These are phyloP conservation scores for Cyrtonyx montezumae DNA, from an alignment of 2,113 vertebrate species.

Conservation along the genomic window DNA sequence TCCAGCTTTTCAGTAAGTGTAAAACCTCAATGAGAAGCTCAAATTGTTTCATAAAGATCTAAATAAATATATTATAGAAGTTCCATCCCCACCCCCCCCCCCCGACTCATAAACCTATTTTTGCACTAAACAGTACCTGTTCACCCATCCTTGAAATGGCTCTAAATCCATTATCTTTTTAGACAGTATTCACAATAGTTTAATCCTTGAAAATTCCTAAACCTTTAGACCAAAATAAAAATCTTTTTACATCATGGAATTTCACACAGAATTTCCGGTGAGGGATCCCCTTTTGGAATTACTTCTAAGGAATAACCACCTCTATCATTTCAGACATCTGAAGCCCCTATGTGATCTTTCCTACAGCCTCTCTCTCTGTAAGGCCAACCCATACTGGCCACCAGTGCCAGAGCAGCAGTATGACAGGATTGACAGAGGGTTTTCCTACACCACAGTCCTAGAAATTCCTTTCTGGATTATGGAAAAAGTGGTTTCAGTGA, in stretches of 20 bases:
- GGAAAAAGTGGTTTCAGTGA: constrained; percentile 44
- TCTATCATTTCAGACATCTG: background rate
- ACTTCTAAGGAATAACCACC: background rate
- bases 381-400: accelerated
- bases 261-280: background rate
- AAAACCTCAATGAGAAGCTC: background rate
- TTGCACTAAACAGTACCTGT: background rate
- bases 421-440: constrained; percentile 14
- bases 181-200: background rate
- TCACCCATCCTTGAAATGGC: background rate
- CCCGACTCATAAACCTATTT: background rate
- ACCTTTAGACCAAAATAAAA: background rate
- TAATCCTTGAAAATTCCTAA: background rate
- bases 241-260: background rate
- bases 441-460: constrained; percentile 12
- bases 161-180: background rate
- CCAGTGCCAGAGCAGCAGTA: background rate
- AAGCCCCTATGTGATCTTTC: background rate
- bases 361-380: background rate
- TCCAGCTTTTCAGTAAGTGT: background rate
- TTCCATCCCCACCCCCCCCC: too few relatives aligned
- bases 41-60: background rate
- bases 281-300: background rate
- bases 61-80: background rate
- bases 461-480: constrained; percentile 1